phyloP scores from a whole-genome alignment of 2,888 invertebrate species.

The Xestia sexstrigata region DNA sequence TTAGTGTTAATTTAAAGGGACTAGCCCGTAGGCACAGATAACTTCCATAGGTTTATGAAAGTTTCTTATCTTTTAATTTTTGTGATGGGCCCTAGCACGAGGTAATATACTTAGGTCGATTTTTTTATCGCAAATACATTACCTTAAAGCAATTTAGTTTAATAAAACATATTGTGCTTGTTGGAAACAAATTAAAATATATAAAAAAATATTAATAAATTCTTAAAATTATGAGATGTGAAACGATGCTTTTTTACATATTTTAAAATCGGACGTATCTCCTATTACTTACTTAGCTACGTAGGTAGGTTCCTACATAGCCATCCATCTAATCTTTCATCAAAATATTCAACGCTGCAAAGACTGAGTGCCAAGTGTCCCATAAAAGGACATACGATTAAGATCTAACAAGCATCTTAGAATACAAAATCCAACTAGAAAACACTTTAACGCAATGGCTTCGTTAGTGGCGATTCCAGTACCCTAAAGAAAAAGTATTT shows the following conservation, averaged over 20 bases:
- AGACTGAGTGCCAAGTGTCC: constrained; percentile 1
- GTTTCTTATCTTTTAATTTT: not conserved
- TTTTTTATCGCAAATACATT: too few relatives aligned
- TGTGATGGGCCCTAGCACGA: too few relatives aligned
- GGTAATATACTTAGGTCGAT: too few relatives aligned
- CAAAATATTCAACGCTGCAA: not conserved
- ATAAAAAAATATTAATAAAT: too few relatives aligned
- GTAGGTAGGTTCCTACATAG: not conserved
- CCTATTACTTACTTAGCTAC: too few relatives aligned
- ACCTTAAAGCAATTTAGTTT: too few relatives aligned
- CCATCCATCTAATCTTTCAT: not conserved
- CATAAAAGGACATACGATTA: constrained; percentile 7
- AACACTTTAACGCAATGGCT: not conserved
- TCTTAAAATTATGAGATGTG: too few relatives aligned
- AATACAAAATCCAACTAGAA: constrained; percentile 13
- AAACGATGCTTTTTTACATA: too few relatives aligned
- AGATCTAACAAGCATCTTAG: constrained; percentile 1
- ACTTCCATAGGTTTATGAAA: not conserved
- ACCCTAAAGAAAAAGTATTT: not conserved
- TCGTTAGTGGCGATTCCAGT: not conserved
- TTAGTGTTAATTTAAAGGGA: too few relatives aligned
- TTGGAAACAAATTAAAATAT: too few relatives aligned
- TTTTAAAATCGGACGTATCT: too few relatives aligned
- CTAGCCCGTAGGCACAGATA: not conserved
- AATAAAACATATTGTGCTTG: too few relatives aligned